phyloP scores from a whole-genome alignment of 2,888 invertebrate species.

The Pachliopta kotzebuea region DNA sequence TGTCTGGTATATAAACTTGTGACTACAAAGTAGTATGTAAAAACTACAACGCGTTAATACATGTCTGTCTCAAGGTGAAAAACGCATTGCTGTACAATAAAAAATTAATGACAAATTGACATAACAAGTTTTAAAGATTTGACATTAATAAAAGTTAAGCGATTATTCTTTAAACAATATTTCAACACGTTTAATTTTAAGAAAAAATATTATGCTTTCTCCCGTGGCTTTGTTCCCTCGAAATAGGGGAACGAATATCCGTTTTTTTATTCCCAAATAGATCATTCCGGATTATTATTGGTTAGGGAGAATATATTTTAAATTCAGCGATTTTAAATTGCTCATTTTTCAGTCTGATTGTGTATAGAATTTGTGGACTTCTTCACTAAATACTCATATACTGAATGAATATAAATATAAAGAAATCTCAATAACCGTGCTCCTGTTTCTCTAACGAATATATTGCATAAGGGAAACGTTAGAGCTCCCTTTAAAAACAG shows the following conservation, averaged over 20 bases:
- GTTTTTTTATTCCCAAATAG: slow-evolving; percentile 56
- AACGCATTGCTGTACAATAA: too few relatives aligned
- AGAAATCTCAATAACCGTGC: not conserved
- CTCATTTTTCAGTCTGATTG: not conserved
- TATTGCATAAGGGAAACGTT: not conserved
- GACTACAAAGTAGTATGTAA: too few relatives aligned
- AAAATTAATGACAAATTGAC: too few relatives aligned
- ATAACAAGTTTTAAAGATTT: too few relatives aligned
- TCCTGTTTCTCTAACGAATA: not conserved
- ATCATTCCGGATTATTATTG: slow-evolving; percentile 66
- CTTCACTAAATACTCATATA: not conserved
- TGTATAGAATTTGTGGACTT: not conserved
- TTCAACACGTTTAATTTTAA: not conserved
- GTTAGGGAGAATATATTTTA: slow-evolving; percentile 54
- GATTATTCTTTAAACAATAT: not conserved
- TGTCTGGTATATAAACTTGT: too few relatives aligned
- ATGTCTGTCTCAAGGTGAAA: too few relatives aligned
- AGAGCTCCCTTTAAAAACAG: not conserved
- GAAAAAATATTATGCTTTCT: slow-evolving; percentile 31
- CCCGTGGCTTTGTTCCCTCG: slow-evolving; percentile 49
- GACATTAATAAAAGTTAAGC: too few relatives aligned
- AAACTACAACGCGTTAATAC: too few relatives aligned
- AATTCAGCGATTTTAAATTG: slow-evolving; percentile 27
- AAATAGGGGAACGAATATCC: slow-evolving; percentile 46
- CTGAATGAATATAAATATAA: too few relatives aligned